Percentiles rank a stretch among this genome's conserved stretches.
These are phyloP conservation scores for Picus viridis DNA, from an alignment of 2,797 vertebrate genomes.

Conservation along the genomic window DNA sequence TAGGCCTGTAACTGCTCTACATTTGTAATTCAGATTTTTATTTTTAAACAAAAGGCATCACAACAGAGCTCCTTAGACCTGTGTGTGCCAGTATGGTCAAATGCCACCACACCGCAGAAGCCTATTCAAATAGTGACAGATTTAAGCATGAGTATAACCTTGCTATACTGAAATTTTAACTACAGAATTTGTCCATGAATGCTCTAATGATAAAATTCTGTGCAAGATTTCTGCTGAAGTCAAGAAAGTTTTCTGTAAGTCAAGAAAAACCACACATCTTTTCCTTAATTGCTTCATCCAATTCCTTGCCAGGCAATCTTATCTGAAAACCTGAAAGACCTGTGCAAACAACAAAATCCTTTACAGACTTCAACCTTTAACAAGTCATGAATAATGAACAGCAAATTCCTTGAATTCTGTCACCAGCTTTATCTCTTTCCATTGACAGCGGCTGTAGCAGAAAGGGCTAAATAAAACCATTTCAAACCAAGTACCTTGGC, in stretches of 20 bases:
- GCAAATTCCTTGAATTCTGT: constrained; percentile 80
- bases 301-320: constrained; percentile 16
- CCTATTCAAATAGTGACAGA: not conserved
- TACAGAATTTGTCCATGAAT: not conserved
- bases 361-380: constrained; percentile 77
- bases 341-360: constrained; percentile 61
- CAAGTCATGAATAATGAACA: constrained; percentile 82
- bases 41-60: not conserved
- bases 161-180: not conserved
- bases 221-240: not conserved
- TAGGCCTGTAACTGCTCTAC: not conserved
- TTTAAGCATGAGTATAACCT: not conserved
- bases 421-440: constrained; percentile 69
- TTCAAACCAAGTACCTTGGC: constrained; percentile 66
- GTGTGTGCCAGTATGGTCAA: not conserved
- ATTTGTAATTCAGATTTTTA: not conserved
- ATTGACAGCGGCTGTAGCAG: constrained; percentile 57
- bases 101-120: not conserved
- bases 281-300: constrained; percentile 2
- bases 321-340: constrained; percentile 41
- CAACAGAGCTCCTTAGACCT: not conserved
- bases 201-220: not conserved
- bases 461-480: constrained; percentile 71
- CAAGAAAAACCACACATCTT: not conserved
- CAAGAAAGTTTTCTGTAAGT: not conserved